phyloP scores from a whole-genome alignment of 2,113 vertebrate genomes.

The Upupa epops region DNA sequence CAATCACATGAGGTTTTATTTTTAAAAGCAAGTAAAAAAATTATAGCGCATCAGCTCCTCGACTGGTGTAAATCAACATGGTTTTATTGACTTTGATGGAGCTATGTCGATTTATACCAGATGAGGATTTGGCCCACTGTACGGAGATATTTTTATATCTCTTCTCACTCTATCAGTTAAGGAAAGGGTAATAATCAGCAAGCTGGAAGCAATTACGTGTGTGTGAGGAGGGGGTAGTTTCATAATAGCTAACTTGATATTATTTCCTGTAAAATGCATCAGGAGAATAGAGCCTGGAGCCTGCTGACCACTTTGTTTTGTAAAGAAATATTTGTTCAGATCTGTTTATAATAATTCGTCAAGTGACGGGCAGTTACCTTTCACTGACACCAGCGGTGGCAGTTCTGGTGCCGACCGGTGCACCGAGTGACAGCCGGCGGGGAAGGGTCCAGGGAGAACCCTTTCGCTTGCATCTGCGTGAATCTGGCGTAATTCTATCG shows the following conservation, averaged over 20 bases:
- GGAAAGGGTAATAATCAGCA: constrained; percentile 63
- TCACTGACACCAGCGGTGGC: background rate
- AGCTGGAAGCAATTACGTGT: constrained; percentile 63
- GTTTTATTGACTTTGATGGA: constrained; percentile 68
- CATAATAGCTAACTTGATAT: constrained; percentile 68
- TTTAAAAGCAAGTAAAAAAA: constrained; percentile 64
- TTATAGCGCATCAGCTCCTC: constrained; percentile 49
- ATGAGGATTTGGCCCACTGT: constrained; percentile 66
- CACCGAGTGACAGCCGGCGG: background rate
- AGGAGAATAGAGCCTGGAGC: constrained; percentile 55
- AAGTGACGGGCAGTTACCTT: constrained; percentile 4
- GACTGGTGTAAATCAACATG: constrained; percentile 60
- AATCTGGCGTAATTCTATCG: constrained; percentile 1
- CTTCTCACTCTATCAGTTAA: constrained; percentile 67
- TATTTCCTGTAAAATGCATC: constrained; percentile 69
- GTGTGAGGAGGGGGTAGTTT: constrained; percentile 68
- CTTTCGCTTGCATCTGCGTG: background rate
- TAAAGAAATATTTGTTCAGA: constrained; percentile 46
- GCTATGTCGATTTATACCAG: constrained; percentile 61
- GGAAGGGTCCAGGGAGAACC: background rate
- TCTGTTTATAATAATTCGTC: constrained; percentile 60
- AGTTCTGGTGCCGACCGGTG: background rate
- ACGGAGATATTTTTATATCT: constrained; percentile 57
- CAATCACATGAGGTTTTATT: constrained; percentile 66
- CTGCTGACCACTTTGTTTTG: constrained; percentile 59